These are phyloP conservation scores for Eristalis tenax DNA, from an alignment of 2,888 invertebrate genomes.

Conservation along the genomic window DNA sequence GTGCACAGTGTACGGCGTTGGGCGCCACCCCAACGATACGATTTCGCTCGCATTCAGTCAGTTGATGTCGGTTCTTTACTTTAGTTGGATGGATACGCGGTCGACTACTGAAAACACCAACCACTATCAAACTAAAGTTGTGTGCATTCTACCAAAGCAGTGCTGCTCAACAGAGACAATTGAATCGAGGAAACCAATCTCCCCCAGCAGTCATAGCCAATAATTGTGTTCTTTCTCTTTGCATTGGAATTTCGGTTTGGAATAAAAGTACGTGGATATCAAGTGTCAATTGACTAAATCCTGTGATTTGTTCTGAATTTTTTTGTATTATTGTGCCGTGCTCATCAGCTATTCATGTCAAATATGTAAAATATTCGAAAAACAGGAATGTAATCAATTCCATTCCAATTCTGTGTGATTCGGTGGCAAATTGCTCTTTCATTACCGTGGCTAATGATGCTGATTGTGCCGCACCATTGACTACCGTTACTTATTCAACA, in stretches of 20 bases:
- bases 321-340: not conserved
- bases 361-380: not conserved
- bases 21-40: slow-evolving; percentile 50
- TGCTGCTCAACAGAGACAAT: not conserved
- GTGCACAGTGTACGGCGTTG: not conserved
- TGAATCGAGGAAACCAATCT: not conserved
- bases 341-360: not conserved
- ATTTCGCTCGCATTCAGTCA: slow-evolving; percentile 36
- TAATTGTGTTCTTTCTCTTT: not conserved
- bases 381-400: not conserved
- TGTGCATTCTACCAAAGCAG: not conserved
- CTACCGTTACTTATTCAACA: slow-evolving; percentile 24
- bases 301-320: not conserved
- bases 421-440: slow-evolving; percentile 33
- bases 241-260: not conserved
- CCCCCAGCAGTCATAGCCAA: not conserved
- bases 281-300: not conserved
- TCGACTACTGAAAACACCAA: not conserved
- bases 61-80: slow-evolving; percentile 57
- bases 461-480: slow-evolving; percentile 32
- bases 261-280: not conserved
- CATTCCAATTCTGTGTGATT: slow-evolving; percentile 7
- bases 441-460: slow-evolving; percentile 62
- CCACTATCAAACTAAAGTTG: not conserved
- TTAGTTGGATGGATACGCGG: slow-evolving; percentile 52